These are phyloP conservation scores for Zapus hudsonius DNA, from an alignment of 2,113 vertebrate genomes.

Conservation along the genomic window DNA sequence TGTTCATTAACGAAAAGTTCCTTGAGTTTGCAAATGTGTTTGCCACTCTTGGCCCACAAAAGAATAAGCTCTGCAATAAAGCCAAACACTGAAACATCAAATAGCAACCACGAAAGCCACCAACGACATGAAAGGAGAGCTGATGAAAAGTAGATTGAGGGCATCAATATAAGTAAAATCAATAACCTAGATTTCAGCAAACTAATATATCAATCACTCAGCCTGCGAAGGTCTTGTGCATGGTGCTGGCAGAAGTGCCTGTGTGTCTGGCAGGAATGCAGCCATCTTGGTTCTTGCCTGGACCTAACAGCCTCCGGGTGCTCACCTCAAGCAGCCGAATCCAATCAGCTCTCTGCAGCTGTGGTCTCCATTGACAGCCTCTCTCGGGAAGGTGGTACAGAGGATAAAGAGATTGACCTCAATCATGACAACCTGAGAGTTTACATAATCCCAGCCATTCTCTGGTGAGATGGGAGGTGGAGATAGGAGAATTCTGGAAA, in stretches of 20 bases:
- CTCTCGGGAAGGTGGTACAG: too few species aligned
- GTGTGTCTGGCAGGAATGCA: rapidly evolving
- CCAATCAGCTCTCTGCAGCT: not conserved
- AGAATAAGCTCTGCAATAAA: not conserved
- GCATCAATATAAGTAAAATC: not conserved
- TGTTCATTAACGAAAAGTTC: rapidly evolving
- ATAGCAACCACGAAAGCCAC: not conserved
- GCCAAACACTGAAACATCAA: not conserved
- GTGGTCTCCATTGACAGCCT: not conserved
- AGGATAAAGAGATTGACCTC: too few species aligned
- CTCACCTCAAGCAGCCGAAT: rapidly evolving
- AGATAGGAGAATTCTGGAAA: too few species aligned
- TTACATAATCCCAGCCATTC: too few species aligned
- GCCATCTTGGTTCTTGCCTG: rapidly evolving
- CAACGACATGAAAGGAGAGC: not conserved
- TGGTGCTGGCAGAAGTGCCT: rapidly evolving
- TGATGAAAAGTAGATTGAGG: too few species aligned
- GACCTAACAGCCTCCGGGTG: too few species aligned
- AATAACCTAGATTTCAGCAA: not conserved
- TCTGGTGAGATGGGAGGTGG: too few species aligned
- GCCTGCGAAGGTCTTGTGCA: rapidly evolving
- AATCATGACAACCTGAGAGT: too few species aligned
- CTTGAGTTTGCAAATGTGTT: rapidly evolving
- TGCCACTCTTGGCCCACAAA: not conserved
- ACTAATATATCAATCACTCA: rapidly evolving